phyloP scores from a whole-genome alignment of 2,113 vertebrate genomes.

The Morone chrysops region DNA sequence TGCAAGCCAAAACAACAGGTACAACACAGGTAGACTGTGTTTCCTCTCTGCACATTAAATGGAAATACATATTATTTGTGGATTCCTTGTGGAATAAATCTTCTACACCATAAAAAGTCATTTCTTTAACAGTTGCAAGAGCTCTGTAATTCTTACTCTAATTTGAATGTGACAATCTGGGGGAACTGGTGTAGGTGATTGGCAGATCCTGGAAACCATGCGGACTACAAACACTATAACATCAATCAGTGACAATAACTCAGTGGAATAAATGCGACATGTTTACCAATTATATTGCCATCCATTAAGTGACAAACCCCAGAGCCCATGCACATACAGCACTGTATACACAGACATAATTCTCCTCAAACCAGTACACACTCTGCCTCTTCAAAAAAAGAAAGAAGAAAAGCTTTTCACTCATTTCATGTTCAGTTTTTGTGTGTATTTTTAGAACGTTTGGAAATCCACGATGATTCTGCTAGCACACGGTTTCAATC shows the following conservation, averaged over 20 bases:
- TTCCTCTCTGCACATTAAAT: neutral
- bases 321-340: neutral
- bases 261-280: constrained; percentile 9
- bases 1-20: neutral
- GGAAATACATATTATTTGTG: neutral
- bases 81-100: neutral
- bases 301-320: neutral
- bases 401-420: neutral
- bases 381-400: neutral
- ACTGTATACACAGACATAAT: neutral
- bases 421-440: constrained; percentile 8
- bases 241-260: constrained; percentile 11
- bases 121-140: neutral
- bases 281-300: constrained; percentile 33
- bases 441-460: constrained; percentile 25
- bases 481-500: constrained; percentile 13
- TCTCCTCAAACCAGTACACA: neutral
- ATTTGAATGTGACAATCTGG: constrained; percentile 7
- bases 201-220: constrained; percentile 24
- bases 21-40: neutral
- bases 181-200: neutral
- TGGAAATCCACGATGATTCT: constrained; percentile 25
- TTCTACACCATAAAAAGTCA: neutral
- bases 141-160: neutral
- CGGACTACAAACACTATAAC: constrained; percentile 14